Conservation (phyloP, 1,140 invertebrate genomes). For the Samia ricini region DNA sequence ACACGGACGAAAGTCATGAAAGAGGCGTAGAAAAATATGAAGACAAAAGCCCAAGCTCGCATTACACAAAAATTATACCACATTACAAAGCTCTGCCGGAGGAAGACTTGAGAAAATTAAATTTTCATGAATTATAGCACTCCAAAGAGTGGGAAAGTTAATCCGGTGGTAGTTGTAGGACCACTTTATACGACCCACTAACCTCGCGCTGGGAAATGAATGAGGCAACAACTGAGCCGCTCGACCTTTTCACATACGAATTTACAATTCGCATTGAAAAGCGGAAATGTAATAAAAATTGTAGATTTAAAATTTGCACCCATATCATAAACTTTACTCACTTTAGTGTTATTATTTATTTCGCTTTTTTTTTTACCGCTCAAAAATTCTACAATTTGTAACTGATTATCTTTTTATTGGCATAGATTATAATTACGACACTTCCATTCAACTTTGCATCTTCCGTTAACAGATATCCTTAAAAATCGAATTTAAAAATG, state of each 20-base stretch:
- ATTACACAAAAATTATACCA: not conserved
- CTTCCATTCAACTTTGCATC: too few relatives aligned
- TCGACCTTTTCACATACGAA: conserved; percentile 9
- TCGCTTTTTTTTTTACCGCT: too few relatives aligned
- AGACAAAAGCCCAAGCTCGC: not conserved
- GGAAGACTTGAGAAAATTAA: not conserved
- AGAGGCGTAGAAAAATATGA: not conserved
- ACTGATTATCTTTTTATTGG: too few relatives aligned
- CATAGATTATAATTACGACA: too few relatives aligned
- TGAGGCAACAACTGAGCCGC: conserved; percentile 20
- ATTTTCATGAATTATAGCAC: conserved; percentile 4
- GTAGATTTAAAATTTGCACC: conserved; percentile 11
- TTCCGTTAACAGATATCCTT: too few relatives aligned
- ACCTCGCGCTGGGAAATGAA: conserved; percentile 20
- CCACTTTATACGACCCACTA: conserved; percentile 30
- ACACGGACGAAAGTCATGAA: not conserved
- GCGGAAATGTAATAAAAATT: not conserved
- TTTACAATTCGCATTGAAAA: conserved; percentile 8
- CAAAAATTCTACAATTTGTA: too few relatives aligned
- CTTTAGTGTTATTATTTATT: too few relatives aligned
- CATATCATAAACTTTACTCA: not conserved
- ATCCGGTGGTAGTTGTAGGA: conserved; percentile 13
- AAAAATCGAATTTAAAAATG: too few relatives aligned
- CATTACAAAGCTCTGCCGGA: not conserved
- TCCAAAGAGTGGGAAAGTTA: conserved; percentile 12